phyloP scores from a whole-genome alignment of 1,140 invertebrate genomes.

The Ectropis grisescens region DNA sequence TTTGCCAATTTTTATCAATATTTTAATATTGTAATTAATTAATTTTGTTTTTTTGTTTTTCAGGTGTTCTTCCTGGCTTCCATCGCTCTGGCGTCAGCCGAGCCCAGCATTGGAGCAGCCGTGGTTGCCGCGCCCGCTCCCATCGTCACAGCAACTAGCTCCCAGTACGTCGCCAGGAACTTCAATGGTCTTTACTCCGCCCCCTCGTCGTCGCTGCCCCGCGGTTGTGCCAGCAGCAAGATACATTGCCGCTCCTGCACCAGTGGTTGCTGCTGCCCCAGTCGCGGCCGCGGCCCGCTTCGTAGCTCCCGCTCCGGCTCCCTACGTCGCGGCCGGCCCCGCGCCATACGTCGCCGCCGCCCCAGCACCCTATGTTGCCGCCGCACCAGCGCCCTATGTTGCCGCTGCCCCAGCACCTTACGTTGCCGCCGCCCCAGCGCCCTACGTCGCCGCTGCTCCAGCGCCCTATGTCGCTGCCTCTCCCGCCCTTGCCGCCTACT shows the following conservation, averaged over 20 bases:
- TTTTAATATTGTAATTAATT: too few relatives aligned
- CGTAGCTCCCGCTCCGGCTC: slow-evolving; percentile 7
- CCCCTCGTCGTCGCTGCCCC: slow-evolving; percentile 19
- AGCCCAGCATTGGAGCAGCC: slow-evolving; percentile 46
- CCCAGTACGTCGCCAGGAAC: slow-evolving; percentile 74
- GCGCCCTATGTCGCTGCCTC: too few relatives aligned
- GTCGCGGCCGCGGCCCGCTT: slow-evolving; percentile 31
- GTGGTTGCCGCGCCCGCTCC: slow-evolving; percentile 65
- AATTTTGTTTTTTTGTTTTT: slow-evolving; percentile 14
- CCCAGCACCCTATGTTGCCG: too few relatives aligned
- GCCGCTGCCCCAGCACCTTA: too few relatives aligned
- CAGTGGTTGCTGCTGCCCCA: slow-evolving; percentile 13
- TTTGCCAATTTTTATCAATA: too few relatives aligned
- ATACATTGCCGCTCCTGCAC: slow-evolving; percentile 32
- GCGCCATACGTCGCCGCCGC: too few relatives aligned
- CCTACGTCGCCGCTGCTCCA: too few relatives aligned
- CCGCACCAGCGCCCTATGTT: too few relatives aligned
- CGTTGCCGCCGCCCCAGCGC: too few relatives aligned
- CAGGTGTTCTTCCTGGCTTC: slow-evolving; percentile 45
- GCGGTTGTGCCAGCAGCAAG: slow-evolving; percentile 13
- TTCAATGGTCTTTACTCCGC: slow-evolving; percentile 70
- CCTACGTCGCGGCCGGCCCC: slow-evolving; percentile 25
- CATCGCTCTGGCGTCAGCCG: slow-evolving; percentile 43
- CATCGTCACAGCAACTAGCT: slow-evolving; percentile 74
- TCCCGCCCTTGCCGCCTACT: too few relatives aligned